Evolutionary conservation across 2,113 vertebrate species (phyloP), one percentile per base, ranked within the genome.

Genomic region (Bubo bubo): DNA sequence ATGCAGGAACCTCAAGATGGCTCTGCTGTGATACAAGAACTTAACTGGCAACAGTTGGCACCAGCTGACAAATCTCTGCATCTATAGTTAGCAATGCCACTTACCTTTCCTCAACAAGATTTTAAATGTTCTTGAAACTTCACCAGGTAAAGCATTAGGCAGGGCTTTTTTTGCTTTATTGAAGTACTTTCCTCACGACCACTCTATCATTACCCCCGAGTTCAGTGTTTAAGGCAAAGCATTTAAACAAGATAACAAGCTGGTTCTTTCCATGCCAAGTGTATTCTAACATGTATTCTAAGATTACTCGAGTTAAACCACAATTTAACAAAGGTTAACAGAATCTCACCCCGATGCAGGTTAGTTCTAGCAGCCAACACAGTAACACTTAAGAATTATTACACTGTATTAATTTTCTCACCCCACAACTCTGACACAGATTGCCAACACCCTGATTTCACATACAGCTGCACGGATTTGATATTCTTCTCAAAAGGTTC

Each of bases 161-260:
- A 74, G 4, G 10, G 4, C 53, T n/a, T 52, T 45, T 47, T 20
- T 28, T 50, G 1, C 16, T 68, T 83, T 67, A 56, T 47, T 64
- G 28, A n/a, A 41, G 47, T 20, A 88, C 45, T 41, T 79, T 37
- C 56, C 5, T 86, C 16, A 82, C 23, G 10, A 72, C 39, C 8
- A 21, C 14, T 58, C 14, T 49, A 41, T 15, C 26, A 30, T 43
- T 23, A 75, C 3, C 0, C 4, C 3, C 0, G 0, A 43, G 16
- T n/a, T 21, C 3, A 5, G 10, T 35, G 67, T 6, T 67, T 39
- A 26, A 76, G 13, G 22, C 55, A 80, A 53, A 90, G 22, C 56
- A 67, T 2, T 82, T 72, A 16, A 74, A 47, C 32, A 73, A 55
- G 37, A 72, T 45, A 50, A 76, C 0, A 0, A 75, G 4, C 12